Evolutionary conservation across 2,113 vertebrate genomes (phyloP), one percentile per base, ranked within the genome.

Genomic region (Cygnus buccinator): DNA sequence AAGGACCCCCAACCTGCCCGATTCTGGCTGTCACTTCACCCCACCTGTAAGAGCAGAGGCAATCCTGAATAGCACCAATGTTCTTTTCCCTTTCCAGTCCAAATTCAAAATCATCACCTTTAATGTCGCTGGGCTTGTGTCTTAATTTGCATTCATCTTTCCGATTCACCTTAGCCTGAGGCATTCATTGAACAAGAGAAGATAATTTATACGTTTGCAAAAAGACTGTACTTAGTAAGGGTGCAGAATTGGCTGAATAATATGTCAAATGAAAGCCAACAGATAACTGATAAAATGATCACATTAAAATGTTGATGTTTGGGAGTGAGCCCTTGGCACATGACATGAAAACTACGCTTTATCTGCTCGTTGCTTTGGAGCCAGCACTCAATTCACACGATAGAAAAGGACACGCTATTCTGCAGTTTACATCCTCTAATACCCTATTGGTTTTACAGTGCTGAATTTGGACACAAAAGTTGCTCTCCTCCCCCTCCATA

Each of bases 381-480:
- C 78, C 31, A 39, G 54, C 19, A 23, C 77, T 63, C 20, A 80
- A 75, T 84, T 84, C 84, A 43, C 11, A 21, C 31, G 33, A 39
- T 31, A 26, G 77, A 35, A 85, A 89, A 90, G 52, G 35, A 57
- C 1, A 1, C 52, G n/a, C 63, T 77, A 11, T 58, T 79, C 62
- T 54, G 3, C 65, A 57, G 62, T 82, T 95, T 84, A 54, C 35
- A 33, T 66, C 37, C 33, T 59, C 50, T 93, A 62, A 66, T 68
- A 46, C 44, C 73, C 31, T 39, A 21, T 48, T 74, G 75, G 43
- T 89, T 95, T 97, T 84, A 62, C 65, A 71, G 50, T 29, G 25
- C 55, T 89, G 87, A 89, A 84, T 82, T 93, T 91, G 68, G 75
- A 90, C 82, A 86, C 55, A 66, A 41, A 79, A 63, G 50, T 88